Evolutionary conservation across 2,113 vertebrate species (phyloP).

Genomic region (Cynocephalus volans): DNA sequence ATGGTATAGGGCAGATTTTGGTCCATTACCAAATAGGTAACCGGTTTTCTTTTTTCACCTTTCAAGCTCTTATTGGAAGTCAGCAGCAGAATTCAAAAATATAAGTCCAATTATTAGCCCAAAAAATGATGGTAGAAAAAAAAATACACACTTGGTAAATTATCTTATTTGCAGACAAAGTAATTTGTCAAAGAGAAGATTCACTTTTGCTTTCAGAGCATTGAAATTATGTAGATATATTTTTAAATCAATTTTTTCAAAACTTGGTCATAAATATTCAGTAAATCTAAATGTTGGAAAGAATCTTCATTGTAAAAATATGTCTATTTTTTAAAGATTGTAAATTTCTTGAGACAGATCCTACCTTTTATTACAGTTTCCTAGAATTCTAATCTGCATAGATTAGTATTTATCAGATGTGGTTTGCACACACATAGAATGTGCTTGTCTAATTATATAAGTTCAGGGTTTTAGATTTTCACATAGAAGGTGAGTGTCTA

Average conservation of each 20-base stretch:
- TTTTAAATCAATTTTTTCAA: conserved; percentile 65
- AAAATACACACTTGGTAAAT: neutral
- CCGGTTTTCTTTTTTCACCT: neutral
- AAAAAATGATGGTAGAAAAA: neutral
- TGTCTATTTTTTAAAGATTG: conserved; percentile 32
- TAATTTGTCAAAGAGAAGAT: conserved; percentile 69
- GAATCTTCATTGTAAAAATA: conserved; percentile 60
- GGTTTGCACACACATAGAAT: neutral
- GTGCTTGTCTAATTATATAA: conserved; percentile 38
- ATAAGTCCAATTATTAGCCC: conserved; percentile 35
- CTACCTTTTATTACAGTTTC: neutral
- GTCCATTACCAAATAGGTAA: neutral
- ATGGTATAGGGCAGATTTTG: neutral
- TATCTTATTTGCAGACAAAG: conserved; percentile 68
- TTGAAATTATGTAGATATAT: neutral
- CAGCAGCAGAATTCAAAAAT: conserved; percentile 69
- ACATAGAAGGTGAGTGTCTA: neutral
- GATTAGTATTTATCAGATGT: neutral
- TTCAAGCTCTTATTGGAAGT: conserved; percentile 72
- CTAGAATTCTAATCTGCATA: neutral
- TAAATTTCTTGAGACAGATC: neutral
- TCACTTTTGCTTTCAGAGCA: conserved; percentile 61
- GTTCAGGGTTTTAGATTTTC: neutral
- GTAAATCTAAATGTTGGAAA: conserved; percentile 65
- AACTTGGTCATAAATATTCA: conserved; percentile 61